Evolutionary conservation across 1,140 invertebrate genomes (phyloP).

Genomic region (Papilio machaon): DNA sequence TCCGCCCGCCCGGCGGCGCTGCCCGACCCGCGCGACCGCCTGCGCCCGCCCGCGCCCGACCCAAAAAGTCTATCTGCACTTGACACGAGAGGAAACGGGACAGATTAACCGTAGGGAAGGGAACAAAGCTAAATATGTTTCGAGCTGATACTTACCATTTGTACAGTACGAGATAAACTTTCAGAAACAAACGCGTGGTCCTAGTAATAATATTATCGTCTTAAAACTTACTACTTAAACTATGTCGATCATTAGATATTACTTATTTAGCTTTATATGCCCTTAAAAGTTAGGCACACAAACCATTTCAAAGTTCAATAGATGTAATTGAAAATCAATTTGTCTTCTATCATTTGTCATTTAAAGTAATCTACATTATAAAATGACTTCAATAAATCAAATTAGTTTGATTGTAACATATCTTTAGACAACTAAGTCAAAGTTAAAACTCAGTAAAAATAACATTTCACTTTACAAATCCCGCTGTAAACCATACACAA

Average conservation of each 20-base stretch:
- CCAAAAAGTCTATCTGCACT: slow-evolving; percentile 81
- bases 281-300: background rate
- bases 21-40: slow-evolving; percentile 32
- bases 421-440: slow-evolving; percentile 1
- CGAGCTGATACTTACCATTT: slow-evolving; percentile 74
- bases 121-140: slow-evolving; percentile 82
- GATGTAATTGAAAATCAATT: background rate
- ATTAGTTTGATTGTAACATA: background rate
- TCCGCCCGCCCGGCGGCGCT: slow-evolving; percentile 41
- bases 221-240: background rate
- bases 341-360: background rate
- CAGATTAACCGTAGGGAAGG: slow-evolving; percentile 81
- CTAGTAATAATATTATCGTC: background rate
- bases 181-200: slow-evolving; percentile 42
- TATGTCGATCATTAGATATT: background rate
- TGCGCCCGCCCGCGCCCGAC: slow-evolving; percentile 56
- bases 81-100: slow-evolving; percentile 79
- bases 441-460: slow-evolving; percentile 18
- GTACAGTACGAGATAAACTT: slow-evolving; percentile 59
- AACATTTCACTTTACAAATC: slow-evolving; percentile 41
- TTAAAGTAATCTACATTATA: background rate
- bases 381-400: background rate
- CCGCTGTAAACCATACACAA: slow-evolving; percentile 59
- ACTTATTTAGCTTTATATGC: background rate
- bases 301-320: background rate